Conservation (phyloP, 2,113 vertebrate species). For the Nothoprocta perdicaria region DNA sequence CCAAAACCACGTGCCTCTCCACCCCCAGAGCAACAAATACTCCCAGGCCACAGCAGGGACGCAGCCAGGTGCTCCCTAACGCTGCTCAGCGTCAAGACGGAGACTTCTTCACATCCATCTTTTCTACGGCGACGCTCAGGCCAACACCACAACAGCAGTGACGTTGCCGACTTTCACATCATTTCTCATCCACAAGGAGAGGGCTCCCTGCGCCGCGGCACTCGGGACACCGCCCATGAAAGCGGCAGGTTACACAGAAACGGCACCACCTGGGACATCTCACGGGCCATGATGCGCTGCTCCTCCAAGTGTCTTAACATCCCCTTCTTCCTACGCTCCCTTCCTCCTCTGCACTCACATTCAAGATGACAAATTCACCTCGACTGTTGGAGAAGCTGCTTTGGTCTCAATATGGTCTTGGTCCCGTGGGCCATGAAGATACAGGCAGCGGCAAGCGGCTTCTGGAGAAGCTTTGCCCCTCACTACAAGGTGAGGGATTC, state of each 20-base stretch:
- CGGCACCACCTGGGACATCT: fast-evolving
- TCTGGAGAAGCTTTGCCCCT: neutral
- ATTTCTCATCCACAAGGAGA: neutral
- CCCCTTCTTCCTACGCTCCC: neutral
- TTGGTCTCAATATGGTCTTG: neutral
- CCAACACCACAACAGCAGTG: fast-evolving
- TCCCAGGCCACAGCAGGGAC: neutral
- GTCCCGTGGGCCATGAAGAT: too few species aligned
- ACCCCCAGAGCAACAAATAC: neutral
- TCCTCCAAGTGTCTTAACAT: neutral
- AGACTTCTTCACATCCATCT: neutral
- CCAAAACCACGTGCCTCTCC: too few species aligned
- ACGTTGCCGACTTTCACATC: fast-evolving
- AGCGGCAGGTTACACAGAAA: fast-evolving
- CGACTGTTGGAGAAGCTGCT: neutral
- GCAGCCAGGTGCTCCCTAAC: neutral
- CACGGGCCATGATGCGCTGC: fast-evolving
- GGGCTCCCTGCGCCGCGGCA: neutral
- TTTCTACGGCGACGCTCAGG: fast-evolving
- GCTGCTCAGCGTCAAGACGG: neutral
- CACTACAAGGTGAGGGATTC: neutral
- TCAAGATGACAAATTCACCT: neutral
- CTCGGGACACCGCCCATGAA: neutral
- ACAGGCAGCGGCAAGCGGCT: neutral
- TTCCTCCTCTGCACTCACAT: neutral